phyloP scores from a whole-genome alignment of 2,888 invertebrate species.

The Antheraea assamensis region DNA sequence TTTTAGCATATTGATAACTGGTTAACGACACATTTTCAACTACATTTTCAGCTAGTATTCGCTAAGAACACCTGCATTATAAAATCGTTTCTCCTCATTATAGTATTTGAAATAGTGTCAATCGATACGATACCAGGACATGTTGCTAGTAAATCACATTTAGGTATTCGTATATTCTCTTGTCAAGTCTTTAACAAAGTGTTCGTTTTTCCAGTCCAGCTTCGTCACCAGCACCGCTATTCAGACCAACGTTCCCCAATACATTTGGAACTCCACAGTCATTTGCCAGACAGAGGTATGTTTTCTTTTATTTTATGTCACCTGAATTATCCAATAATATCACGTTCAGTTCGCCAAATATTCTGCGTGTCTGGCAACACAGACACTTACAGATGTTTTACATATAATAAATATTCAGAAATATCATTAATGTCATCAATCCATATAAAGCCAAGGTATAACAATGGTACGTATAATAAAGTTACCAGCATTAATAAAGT shows the following conservation, averaged over 20 bases:
- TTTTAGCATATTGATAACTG: too few relatives aligned
- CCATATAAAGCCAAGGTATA: not conserved
- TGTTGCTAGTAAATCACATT: not conserved
- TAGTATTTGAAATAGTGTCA: too few relatives aligned
- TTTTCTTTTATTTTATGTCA: not conserved
- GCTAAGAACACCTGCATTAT: too few relatives aligned
- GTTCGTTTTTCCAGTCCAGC: slow-evolving; percentile 75
- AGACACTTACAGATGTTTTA: not conserved
- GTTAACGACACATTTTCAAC: too few relatives aligned
- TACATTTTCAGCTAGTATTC: too few relatives aligned
- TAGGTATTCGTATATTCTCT: not conserved
- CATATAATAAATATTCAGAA: not conserved
- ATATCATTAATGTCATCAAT: not conserved
- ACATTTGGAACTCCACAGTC: slow-evolving; percentile 85
- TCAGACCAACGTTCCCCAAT: slow-evolving; percentile 87
- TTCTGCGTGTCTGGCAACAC: not conserved
- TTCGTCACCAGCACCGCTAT: slow-evolving; percentile 85
- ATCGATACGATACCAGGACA: not conserved
- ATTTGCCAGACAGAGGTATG: slow-evolving; percentile 73
- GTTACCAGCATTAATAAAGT: too few relatives aligned
- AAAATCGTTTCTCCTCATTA: too few relatives aligned
- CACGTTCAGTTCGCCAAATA: not conserved
- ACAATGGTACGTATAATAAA: not conserved
- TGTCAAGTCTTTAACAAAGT: not conserved
- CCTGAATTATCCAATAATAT: not conserved